Evolutionary conservation across 2,113 vertebrate species (phyloP), one percentile per base, ranked within the genome.

Genomic region (Theristicus caerulescens): DNA sequence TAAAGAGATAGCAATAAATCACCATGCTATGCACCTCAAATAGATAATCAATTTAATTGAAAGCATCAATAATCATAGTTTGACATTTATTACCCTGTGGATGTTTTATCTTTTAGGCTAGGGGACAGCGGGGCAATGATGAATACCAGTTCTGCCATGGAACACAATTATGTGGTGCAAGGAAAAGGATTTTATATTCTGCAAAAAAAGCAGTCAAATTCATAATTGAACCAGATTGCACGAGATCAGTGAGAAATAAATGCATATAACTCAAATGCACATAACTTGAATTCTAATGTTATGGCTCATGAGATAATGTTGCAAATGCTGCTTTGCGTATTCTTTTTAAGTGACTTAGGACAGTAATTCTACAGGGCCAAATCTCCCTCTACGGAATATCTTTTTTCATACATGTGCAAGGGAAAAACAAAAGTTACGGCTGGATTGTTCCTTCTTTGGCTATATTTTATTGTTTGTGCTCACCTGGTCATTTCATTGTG

Each of bases 41-140:
- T 98, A 98, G 98, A 99, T 99, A 99, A 99, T 99, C 99, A 98
- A 99, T 99, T 99, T 99, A 98, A 98, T 98, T 98, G 98, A 98
- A 98, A 98, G 96, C 98, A 99, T 99, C 99, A 99, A 99, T 99
- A 99, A 99, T 96, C 98, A 90, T 97, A 93, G 97, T 97, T 96
- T 99, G 99, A 99, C 99, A 95, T 99, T 99, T 99, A 99, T 99
- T 98, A 97, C 98, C 97, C 97, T 97, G 97, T 79, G 98, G 98
- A 99, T 99, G 99, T 98, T 98, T 99, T 99, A 99, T 99, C 98
- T 98, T 96, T 97, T 98, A 98, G 99, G 98, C 98, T 97, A 98
- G 98, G 98, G 99, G 99, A 98, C 98, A 98, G 98, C 97, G 46
- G 96, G 65, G 96, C 95, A 73, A 40, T 98, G 99, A 99, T 99